Evolutionary conservation across 2,113 vertebrate species (phyloP).

Genomic region (Symphodus melops): DNA sequence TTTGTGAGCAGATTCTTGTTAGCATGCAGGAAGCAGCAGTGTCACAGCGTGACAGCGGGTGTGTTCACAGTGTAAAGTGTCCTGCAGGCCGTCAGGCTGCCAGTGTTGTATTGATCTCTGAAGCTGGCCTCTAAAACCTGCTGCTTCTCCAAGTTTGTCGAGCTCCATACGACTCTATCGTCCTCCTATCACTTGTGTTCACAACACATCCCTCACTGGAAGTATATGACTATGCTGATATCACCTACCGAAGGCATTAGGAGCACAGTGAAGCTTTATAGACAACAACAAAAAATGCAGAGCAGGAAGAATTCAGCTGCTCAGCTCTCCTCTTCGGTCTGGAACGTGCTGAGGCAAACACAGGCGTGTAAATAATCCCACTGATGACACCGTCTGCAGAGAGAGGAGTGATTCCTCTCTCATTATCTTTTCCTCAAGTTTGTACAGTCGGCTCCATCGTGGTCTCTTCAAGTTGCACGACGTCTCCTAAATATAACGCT

Average conservation of each 20-base stretch:
- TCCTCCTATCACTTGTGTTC: constrained; percentile 21
- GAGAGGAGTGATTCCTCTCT: constrained; percentile 2
- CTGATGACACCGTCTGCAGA: background rate
- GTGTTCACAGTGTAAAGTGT: constrained; percentile 33
- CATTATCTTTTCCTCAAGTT: background rate
- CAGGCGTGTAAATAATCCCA: constrained; percentile 32
- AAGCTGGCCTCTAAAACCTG: constrained; percentile 24
- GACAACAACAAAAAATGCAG: background rate
- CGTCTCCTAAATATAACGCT: constrained; percentile 14
- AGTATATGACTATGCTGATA: background rate
- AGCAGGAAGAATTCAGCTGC: background rate
- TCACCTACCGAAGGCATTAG: background rate
- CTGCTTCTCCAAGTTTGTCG: background rate
- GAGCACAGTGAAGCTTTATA: background rate
- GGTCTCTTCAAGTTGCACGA: constrained; percentile 4
- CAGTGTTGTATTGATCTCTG: constrained; percentile 42
- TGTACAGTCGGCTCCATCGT: background rate
- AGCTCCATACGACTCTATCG: constrained; percentile 25
- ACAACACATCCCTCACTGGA: background rate
- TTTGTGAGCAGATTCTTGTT: background rate
- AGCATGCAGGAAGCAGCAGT: background rate
- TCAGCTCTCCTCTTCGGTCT: constrained; percentile 1
- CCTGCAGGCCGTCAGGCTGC: constrained; percentile 22
- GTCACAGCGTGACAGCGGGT: background rate
- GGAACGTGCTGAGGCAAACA: constrained; percentile 26